Evolutionary conservation across 64 coral and sea anemone species (phyloP).

Genomic region (Stichodactyla mertensii): DNA sequence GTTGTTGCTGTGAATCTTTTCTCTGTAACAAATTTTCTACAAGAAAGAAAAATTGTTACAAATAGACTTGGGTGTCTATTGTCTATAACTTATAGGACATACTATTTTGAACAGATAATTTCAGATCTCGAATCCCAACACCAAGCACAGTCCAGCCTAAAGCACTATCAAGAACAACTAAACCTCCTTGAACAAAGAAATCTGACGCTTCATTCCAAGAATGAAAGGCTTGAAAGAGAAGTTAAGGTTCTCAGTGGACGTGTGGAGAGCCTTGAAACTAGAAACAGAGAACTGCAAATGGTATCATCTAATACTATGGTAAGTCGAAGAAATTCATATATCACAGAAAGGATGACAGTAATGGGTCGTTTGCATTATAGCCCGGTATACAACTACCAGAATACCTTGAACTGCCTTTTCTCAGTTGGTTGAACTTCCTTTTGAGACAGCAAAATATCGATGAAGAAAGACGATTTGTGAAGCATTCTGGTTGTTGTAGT

Average conservation of each 20-base stretch:
- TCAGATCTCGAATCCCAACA: conserved; percentile 21
- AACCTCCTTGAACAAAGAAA: conserved; percentile 80
- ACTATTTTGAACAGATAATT: not conserved
- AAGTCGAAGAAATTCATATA: not conserved
- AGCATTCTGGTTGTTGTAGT: too few relatives aligned
- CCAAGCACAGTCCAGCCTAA: conserved; percentile 28
- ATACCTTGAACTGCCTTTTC: too few relatives aligned
- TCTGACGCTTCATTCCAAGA: conserved; percentile 70
- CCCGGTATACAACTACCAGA: too few relatives aligned
- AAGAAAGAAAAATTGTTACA: too few relatives aligned
- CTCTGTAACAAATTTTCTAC: too few relatives aligned
- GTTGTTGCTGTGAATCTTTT: too few relatives aligned
- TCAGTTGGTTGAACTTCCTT: too few relatives aligned
- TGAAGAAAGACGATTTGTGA: too few relatives aligned
- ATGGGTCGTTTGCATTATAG: too few relatives aligned
- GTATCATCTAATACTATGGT: not conserved
- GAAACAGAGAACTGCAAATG: conserved; percentile 1
- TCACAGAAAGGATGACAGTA: too few relatives aligned
- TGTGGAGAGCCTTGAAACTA: conserved; percentile 44
- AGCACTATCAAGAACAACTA: conserved; percentile 66
- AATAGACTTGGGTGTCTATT: not conserved
- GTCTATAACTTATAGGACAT: not conserved
- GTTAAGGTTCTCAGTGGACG: conserved; percentile 61
- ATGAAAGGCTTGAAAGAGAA: conserved; percentile 79
- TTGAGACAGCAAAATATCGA: too few relatives aligned